Evolutionary conservation across 2,113 vertebrate species (phyloP), one percentile per base, ranked within the genome.

Genomic region (Dicaeum eximium): DNA sequence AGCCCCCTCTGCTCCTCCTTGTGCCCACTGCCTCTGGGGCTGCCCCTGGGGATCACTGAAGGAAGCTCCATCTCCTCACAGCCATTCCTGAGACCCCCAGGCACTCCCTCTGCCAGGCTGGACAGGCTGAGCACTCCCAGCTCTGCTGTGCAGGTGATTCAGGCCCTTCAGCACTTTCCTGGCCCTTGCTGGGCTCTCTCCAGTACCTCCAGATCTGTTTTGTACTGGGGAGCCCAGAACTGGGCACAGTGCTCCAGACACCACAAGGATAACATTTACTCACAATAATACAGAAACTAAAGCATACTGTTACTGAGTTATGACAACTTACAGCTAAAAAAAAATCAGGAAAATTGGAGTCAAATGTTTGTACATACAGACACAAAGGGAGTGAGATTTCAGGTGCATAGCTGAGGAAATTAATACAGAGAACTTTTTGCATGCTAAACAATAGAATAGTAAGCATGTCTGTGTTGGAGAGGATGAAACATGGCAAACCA

Each of bases 401-500:
- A 60, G 48, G 62, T 87, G 87, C 61, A 5, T 57, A 79, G 67
- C 35, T 7, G 28, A 72, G 33, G 16, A 87, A 58, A 57, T 45
- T 15, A 91, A 79, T 28, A 38, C 7, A 57, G 20, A 80, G 37
- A 74, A 80, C 31, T 47, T 90, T 64, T 22, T 73, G 54, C n/a
- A 71, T 21, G 38, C 30, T 77, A 71, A 93, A 64, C 74, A 84
- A 50, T 7, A 91, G 35, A 77, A 81, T 8, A 84, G 72, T 35
- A 80, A 94, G 72, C 35, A n/a, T 44, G 27, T 45, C 64, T 74
- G 67, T 69, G 37, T 33, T 48, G 56, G 61, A 83, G 71, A 92
- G 45, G 48, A 88, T 72, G 80, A 88, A 95, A 91, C 45, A 61
- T 47, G 78, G 80, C 18, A 85, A 96, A 90, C 66, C 56, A 81